A percentile compares a stretch with the other conserved stretches of the same genome.
These are phyloP conservation scores for Muscicapa adusta DNA, from an alignment of 2,113 vertebrate genomes.

Conservation along the genomic window DNA sequence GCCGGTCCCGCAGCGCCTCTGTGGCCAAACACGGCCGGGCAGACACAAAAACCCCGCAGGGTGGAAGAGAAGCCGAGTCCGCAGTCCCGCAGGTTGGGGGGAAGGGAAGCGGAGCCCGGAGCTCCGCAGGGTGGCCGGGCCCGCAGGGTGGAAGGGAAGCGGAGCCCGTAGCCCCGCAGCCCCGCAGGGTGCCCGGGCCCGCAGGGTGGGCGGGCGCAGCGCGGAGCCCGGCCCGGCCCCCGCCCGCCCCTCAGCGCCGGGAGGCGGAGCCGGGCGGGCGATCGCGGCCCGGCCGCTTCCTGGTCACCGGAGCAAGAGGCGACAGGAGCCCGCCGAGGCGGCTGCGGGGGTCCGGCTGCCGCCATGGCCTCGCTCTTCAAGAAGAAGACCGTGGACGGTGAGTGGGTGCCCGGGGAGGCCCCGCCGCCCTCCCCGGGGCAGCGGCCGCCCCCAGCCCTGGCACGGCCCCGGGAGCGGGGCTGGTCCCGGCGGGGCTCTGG, in stretches of 20 bases:
- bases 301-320: not conserved
- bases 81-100: too few species aligned
- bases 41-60: rapidly evolving
- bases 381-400: slow-evolving; percentile 96
- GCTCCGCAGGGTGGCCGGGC: not conserved
- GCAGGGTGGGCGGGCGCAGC: not conserved
- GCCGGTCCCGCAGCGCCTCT: too few species aligned
- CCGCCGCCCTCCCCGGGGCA: too few species aligned
- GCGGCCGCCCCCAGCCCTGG: not conserved
- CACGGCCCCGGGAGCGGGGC: not conserved
- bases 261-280: not conserved
- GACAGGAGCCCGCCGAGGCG: not conserved
- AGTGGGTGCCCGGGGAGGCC: slow-evolving; percentile 37
- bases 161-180: too few species aligned
- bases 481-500: not conserved
- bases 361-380: slow-evolving; percentile 91
- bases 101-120: too few species aligned
- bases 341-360: not conserved
- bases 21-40: rapidly evolving
- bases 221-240: not conserved
- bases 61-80: rapidly evolving
- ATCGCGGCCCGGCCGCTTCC: not conserved
- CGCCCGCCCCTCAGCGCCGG: not conserved
- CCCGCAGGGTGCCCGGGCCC: not conserved
- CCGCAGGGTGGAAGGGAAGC: too few species aligned